Conservation (phyloP, 2,113 vertebrate genomes). For the Aegithalos caudatus region DNA sequence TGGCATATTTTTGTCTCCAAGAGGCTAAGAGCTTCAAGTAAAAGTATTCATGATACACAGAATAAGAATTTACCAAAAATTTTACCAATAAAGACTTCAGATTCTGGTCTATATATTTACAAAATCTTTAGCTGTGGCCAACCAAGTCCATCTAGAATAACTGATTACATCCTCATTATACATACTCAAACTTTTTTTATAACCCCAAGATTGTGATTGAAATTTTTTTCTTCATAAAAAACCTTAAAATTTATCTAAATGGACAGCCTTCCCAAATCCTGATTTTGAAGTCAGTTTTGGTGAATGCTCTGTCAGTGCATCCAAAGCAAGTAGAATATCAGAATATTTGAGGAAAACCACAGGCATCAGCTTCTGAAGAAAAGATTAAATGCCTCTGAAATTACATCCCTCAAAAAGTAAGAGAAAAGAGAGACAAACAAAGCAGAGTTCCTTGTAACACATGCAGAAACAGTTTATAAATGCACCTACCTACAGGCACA, state of each 20-base stretch:
- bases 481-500: slow-evolving; percentile 37
- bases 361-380: not conserved
- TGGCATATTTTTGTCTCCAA: not conserved
- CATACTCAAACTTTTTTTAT: not conserved
- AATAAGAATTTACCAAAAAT: not conserved
- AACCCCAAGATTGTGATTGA: rapidly evolving
- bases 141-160: not conserved
- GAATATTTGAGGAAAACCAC: not conserved
- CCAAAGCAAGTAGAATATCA: not conserved
- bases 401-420: not conserved
- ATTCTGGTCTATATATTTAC: not conserved
- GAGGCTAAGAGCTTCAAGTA: not conserved
- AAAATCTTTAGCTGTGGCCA: not conserved
- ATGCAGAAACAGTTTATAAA: not conserved
- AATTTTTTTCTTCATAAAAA: not conserved
- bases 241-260: not conserved
- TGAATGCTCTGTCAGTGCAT: not conserved
- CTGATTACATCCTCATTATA: not conserved
- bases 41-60: not conserved
- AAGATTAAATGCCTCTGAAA: not conserved
- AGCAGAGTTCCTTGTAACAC: not conserved
- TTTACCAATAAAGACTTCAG: not conserved
- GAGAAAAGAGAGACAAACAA: not conserved
- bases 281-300: not conserved
- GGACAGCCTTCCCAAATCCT: not conserved